phyloP scores from a whole-genome alignment of 2,797 vertebrate genomes.

The Oophaga sylvatica region DNA sequence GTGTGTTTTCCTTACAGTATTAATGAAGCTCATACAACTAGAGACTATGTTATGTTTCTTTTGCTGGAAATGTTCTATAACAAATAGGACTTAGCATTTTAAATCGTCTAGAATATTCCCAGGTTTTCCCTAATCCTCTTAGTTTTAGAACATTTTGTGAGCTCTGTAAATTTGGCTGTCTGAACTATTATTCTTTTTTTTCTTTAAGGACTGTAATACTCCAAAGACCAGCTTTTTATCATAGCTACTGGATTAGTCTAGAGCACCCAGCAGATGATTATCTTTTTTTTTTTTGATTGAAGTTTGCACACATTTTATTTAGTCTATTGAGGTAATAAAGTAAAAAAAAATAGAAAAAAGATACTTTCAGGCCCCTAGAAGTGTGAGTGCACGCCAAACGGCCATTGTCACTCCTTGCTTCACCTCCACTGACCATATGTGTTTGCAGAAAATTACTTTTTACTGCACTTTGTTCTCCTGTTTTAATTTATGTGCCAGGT shows the following conservation, averaged over 20 bases:
- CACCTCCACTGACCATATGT: too few species aligned
- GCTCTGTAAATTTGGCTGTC: slow-evolving; percentile 70
- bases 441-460: too few species aligned
- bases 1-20: neutral
- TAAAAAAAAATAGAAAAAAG: too few species aligned
- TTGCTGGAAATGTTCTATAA: slow-evolving; percentile 20
- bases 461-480: too few species aligned
- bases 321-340: too few species aligned
- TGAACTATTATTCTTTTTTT: slow-evolving; percentile 13
- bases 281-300: slow-evolving; percentile 17
- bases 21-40: neutral
- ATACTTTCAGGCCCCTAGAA: too few species aligned
- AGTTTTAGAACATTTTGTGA: slow-evolving; percentile 73
- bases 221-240: slow-evolving; percentile 46
- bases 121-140: slow-evolving; percentile 66
- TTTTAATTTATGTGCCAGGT: neutral
- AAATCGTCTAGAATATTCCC: slow-evolving; percentile 35
- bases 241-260: slow-evolving; percentile 38
- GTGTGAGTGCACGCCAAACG: too few species aligned
- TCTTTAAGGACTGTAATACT: slow-evolving; percentile 38
- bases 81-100: slow-evolving; percentile 33
- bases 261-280: slow-evolving; percentile 27
- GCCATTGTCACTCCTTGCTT: too few species aligned
- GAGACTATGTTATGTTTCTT: neutral
- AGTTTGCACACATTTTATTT: too few species aligned